phyloP scores from a whole-genome alignment of 2,888 invertebrate genomes.

The Euphydryas editha region DNA sequence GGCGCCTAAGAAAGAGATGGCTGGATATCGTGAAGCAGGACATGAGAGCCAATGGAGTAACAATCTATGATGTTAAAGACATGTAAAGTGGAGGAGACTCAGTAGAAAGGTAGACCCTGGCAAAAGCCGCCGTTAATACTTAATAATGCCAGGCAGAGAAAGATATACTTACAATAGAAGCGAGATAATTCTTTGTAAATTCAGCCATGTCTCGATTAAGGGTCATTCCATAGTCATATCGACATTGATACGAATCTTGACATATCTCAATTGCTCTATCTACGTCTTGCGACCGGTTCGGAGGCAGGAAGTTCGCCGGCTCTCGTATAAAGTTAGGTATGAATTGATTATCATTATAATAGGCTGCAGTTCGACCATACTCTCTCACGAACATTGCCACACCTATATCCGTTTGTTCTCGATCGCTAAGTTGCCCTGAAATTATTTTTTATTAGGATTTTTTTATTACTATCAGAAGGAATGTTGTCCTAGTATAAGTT shows the following conservation, averaged over 20 bases:
- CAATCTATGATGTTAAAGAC: too few relatives aligned
- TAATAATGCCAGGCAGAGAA: background rate
- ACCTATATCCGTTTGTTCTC: slow-evolving; percentile 88
- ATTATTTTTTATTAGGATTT: too few relatives aligned
- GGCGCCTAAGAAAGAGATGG: too few relatives aligned
- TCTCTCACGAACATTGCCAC: slow-evolving; percentile 91
- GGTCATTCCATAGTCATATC: slow-evolving; percentile 94
- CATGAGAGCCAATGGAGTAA: too few relatives aligned
- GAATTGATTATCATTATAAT: slow-evolving; percentile 91
- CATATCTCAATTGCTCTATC: slow-evolving; percentile 88
- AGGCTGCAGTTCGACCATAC: slow-evolving; percentile 90
- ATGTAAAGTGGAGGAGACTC: too few relatives aligned
- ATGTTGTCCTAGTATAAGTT: too few relatives aligned
- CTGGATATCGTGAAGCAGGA: too few relatives aligned
- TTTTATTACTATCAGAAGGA: too few relatives aligned
- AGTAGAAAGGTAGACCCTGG: too few relatives aligned
- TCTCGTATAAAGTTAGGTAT: slow-evolving; percentile 88
- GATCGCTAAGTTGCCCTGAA: slow-evolving; percentile 91
- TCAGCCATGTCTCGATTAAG: slow-evolving; percentile 93
- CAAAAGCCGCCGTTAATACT: background rate
- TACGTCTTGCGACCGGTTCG: slow-evolving; percentile 87
- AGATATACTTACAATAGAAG: slow-evolving; percentile 78
- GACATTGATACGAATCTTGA: slow-evolving; percentile 92
- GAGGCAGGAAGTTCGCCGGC: slow-evolving; percentile 89
- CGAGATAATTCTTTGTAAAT: slow-evolving; percentile 92